phyloP scores from a whole-genome alignment of 2,888 invertebrate species.

The Drosophila paucipuncta region DNA sequence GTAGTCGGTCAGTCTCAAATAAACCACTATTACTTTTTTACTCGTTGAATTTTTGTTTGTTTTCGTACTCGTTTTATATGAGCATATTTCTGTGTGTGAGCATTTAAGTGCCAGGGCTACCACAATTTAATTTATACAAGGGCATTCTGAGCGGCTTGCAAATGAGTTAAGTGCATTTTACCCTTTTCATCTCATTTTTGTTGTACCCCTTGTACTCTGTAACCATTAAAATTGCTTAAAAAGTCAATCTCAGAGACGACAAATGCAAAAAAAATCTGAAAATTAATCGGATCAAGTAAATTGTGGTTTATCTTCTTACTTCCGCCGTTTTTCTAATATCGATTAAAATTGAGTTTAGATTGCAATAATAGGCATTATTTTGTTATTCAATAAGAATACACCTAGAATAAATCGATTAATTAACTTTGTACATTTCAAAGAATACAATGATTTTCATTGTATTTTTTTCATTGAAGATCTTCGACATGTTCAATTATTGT shows the following conservation, averaged over 20 bases:
- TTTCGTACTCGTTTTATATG: constrained; percentile 4
- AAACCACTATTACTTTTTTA: background rate
- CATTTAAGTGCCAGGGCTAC: constrained; percentile 71
- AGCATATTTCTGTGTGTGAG: background rate
- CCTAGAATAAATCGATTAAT: background rate
- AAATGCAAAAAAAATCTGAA: no score
- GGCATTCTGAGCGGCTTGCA: constrained; percentile 59
- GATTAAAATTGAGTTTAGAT: background rate
- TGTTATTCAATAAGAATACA: background rate
- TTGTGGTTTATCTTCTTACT: background rate
- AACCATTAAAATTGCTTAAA: background rate
- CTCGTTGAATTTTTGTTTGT: background rate
- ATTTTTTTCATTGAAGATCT: background rate
- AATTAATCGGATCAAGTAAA: background rate
- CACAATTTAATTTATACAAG: constrained; percentile 80
- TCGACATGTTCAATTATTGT: background rate
- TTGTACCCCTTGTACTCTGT: constrained; percentile 1
- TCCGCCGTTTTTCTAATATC: background rate
- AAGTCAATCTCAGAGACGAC: background rate
- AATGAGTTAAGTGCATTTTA: constrained; percentile 72
- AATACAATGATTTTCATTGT: background rate
- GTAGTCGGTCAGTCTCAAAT: background rate
- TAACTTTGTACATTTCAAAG: background rate
- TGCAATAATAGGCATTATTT: background rate
- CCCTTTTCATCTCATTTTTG: constrained; percentile 22